These are phyloP conservation scores for Tichodroma muraria DNA, from an alignment of 2,113 vertebrate species.

Conservation along the genomic window DNA sequence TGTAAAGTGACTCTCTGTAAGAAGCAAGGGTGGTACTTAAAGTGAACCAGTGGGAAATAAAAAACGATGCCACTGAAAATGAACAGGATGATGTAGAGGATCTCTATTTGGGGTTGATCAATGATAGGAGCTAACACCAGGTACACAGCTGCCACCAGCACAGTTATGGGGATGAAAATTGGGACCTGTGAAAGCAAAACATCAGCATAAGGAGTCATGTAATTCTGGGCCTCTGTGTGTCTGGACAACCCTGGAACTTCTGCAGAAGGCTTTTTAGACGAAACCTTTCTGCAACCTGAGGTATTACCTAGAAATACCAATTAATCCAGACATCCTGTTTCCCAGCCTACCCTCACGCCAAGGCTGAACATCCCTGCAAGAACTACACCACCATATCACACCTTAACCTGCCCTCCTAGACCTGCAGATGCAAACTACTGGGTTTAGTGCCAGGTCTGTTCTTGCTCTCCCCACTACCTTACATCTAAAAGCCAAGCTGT, in stretches of 20 bases:
- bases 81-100: conserved; percentile 81
- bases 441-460: neutral
- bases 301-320: neutral
- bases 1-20: conserved; percentile 73
- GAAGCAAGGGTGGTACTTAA: conserved; percentile 70
- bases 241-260: neutral
- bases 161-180: conserved; percentile 76
- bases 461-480: neutral
- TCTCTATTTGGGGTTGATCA: conserved; percentile 77
- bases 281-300: neutral
- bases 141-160: conserved; percentile 76
- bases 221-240: neutral
- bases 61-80: conserved; percentile 78
- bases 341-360: neutral
- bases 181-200: conserved; percentile 73
- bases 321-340: neutral
- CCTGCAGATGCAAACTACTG: neutral
- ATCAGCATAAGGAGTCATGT: neutral
- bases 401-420: neutral
- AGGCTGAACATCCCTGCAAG: neutral
- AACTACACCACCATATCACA: neutral
- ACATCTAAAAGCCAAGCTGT: neutral
- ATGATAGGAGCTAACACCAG: conserved; percentile 84
- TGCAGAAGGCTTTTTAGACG: neutral
- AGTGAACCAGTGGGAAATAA: conserved; percentile 83